phyloP scores from a whole-genome alignment of 1,140 invertebrate species.

The Maniola jurtina region DNA sequence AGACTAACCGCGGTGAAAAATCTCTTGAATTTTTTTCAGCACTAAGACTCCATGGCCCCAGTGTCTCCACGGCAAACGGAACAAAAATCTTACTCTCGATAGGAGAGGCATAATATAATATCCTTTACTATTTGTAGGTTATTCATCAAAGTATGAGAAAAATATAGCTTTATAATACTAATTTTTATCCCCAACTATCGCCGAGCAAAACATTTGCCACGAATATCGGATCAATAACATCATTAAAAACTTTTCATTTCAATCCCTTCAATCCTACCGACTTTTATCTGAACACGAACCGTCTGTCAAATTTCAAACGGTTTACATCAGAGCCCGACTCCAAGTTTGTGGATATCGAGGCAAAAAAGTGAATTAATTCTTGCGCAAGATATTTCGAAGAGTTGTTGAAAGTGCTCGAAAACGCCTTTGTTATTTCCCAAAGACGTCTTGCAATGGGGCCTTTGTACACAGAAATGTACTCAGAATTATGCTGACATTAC shows the following conservation, averaged over 20 bases:
- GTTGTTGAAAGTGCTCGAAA: conserved; percentile 30
- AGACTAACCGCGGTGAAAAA: too few species aligned
- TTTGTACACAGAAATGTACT: conserved; percentile 34
- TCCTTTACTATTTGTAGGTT: too few species aligned
- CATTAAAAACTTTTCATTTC: conserved; percentile 24
- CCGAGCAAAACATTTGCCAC: background rate
- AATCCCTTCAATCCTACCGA: conserved; percentile 18
- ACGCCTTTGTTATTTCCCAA: conserved; percentile 29
- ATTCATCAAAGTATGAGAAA: too few species aligned
- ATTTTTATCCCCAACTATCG: too few species aligned
- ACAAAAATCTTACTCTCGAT: too few species aligned
- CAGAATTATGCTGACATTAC: conserved; percentile 27
- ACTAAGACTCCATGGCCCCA: too few species aligned
- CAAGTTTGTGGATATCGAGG: conserved; percentile 21
- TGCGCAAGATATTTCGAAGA: conserved; percentile 17
- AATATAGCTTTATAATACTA: too few species aligned
- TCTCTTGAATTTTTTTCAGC: too few species aligned
- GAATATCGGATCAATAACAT: conserved; percentile 15
- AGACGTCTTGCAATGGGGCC: conserved; percentile 20
- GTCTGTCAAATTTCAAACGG: conserved; percentile 29
- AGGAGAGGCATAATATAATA: too few species aligned
- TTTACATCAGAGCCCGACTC: conserved; percentile 22
- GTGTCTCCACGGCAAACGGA: too few species aligned
- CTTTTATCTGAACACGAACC: conserved; percentile 26
- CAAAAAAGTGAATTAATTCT: conserved; percentile 17